These are phyloP conservation scores for Xiphophorus birchmanni DNA, from an alignment of 2,797 vertebrate species.

Conservation along the genomic window DNA sequence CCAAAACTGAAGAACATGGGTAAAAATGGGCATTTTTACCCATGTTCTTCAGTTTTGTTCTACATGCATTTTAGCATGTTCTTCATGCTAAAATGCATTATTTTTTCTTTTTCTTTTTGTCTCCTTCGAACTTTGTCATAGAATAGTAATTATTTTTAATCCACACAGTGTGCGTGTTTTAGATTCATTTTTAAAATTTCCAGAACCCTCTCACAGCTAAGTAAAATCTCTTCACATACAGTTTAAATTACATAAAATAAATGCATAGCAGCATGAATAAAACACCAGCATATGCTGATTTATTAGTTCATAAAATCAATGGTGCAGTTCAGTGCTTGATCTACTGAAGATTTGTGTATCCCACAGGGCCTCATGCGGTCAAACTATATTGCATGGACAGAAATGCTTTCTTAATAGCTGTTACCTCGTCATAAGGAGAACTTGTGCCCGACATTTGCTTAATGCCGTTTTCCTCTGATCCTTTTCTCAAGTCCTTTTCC, in stretches of 20 bases:
- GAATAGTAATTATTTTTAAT: not conserved
- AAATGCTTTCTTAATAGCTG: not conserved
- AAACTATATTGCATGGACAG: not conserved
- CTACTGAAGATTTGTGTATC: constrained; percentile 25
- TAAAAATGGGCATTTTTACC: too few relatives aligned
- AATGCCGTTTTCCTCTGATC: not conserved
- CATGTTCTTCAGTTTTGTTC: too few relatives aligned
- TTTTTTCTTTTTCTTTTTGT: not conserved
- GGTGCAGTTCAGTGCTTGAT: constrained; percentile 29
- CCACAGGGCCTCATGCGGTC: constrained; percentile 9
- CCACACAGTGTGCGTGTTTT: not conserved
- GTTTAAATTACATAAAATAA: not conserved
- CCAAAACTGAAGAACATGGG: too few relatives aligned
- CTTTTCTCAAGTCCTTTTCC: not conserved
- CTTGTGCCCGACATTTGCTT: constrained; percentile 3
- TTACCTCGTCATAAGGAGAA: not conserved
- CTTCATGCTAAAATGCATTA: not conserved
- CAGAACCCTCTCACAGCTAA: not conserved
- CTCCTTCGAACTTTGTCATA: not conserved
- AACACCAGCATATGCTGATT: constrained; percentile 17
- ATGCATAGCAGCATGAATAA: constrained; percentile 12
- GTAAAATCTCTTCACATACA: not conserved
- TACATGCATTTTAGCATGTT: too few relatives aligned
- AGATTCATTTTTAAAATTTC: not conserved
- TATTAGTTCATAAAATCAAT: constrained; percentile 46